Conservation (phyloP, 2,797 vertebrate species). For the Xiphorhynchus erythropygius region DNA sequence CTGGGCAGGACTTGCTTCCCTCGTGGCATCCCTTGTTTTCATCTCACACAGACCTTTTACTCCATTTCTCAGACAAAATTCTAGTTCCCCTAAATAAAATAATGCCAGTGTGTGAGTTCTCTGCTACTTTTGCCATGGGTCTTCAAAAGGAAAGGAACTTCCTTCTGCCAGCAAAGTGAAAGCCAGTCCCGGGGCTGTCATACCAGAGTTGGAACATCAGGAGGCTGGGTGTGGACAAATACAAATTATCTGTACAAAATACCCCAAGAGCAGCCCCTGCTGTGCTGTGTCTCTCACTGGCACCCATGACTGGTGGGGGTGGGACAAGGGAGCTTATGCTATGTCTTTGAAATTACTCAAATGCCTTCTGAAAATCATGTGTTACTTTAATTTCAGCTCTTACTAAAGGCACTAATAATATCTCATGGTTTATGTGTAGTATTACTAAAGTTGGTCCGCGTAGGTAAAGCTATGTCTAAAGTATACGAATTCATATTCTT, state of each 20-base stretch:
- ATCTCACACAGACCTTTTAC: neutral
- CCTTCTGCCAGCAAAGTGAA: neutral
- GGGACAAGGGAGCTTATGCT: neutral
- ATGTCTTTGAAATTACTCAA: neutral
- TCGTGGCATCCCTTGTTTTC: neutral
- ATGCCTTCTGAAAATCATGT: neutral
- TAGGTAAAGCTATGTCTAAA: neutral
- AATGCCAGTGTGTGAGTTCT: neutral
- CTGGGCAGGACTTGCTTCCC: neutral
- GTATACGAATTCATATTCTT: neutral
- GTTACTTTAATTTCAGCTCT: neutral
- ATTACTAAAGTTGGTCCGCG: neutral
- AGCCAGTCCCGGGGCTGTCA: neutral
- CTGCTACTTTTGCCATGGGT: neutral
- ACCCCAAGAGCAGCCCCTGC: neutral
- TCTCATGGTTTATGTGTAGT: neutral
- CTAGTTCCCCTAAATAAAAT: neutral
- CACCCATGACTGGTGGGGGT: neutral
- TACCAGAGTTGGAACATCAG: fast-evolving
- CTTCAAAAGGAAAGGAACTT: neutral
- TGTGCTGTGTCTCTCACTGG: neutral
- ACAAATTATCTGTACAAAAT: neutral
- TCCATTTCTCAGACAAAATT: neutral
- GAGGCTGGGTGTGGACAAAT: neutral
- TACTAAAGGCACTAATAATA: neutral